These are phyloP conservation scores for Hydrolagus affinis DNA, from an alignment of 2,113 vertebrate species.

Conservation along the genomic window DNA sequence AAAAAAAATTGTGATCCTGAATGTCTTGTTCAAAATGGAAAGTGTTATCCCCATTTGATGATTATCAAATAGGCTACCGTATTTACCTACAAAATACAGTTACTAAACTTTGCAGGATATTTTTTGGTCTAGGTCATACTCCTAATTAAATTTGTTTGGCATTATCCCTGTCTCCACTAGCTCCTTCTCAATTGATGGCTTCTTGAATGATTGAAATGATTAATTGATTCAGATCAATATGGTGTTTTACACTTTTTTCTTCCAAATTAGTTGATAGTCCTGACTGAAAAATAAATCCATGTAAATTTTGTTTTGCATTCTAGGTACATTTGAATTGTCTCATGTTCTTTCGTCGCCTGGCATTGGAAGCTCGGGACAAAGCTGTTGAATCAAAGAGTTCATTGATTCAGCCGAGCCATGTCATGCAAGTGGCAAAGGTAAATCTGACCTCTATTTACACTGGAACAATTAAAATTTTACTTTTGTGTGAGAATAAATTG, in stretches of 20 bases:
- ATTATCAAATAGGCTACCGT: too few relatives aligned
- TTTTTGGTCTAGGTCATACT: too few relatives aligned
- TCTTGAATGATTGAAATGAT: too few relatives aligned
- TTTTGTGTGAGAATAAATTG: too few relatives aligned
- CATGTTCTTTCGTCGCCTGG: slow-evolving; percentile 58
- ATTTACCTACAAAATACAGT: too few relatives aligned
- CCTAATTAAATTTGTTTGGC: background rate
- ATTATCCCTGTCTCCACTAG: background rate
- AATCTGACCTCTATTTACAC: background rate
- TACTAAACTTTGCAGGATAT: too few relatives aligned
- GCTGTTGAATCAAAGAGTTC: slow-evolving; percentile 53
- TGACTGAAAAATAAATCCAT: background rate
- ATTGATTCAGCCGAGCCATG: slow-evolving; percentile 55
- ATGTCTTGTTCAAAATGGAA: too few relatives aligned
- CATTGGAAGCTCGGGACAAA: slow-evolving; percentile 57
- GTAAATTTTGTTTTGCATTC: slow-evolving; percentile 34
- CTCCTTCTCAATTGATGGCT: background rate
- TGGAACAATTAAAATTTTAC: background rate
- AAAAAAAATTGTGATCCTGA: too few relatives aligned
- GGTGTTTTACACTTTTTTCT: background rate
- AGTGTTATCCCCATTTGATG: too few relatives aligned
- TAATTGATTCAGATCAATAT: too few relatives aligned
- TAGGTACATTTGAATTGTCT: slow-evolving; percentile 64
- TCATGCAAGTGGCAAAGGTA: slow-evolving; percentile 62
- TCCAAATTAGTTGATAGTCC: background rate